A percentile compares a stretch with the other conserved stretches of the same genome.
Evolutionary conservation across 2,888 invertebrate species (phyloP).

Genomic region (Drosophila anomelani): DNA sequence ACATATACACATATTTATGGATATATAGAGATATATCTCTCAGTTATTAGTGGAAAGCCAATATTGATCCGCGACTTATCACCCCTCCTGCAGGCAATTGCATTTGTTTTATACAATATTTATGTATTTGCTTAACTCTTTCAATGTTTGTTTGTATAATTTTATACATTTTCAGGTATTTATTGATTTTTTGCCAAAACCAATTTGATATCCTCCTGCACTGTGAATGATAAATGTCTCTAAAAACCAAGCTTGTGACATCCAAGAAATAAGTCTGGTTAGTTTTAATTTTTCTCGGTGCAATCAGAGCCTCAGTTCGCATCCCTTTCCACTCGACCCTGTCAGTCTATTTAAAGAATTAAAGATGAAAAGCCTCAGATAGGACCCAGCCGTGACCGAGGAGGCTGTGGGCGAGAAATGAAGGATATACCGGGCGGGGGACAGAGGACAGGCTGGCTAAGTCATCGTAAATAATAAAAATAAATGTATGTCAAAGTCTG

Average conservation of each 20-base stretch:
- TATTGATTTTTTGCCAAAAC: background rate
- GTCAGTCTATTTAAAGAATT: constrained; percentile 79
- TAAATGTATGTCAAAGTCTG: constrained; percentile 80
- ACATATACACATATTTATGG: background rate
- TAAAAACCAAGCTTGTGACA: background rate
- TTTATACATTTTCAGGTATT: background rate
- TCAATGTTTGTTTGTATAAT: too few species aligned
- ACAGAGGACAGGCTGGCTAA: constrained; percentile 54
- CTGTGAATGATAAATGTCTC: background rate
- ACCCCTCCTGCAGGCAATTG: background rate
- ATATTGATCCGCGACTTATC: background rate
- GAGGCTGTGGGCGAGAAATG: constrained; percentile 9
- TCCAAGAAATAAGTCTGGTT: background rate
- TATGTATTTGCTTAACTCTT: background rate
- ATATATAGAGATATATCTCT: background rate
- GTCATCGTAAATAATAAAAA: constrained; percentile 81
- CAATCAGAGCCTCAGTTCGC: constrained; percentile 22
- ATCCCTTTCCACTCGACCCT: constrained; percentile 31
- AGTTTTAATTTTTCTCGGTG: constrained; percentile 10
- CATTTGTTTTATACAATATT: background rate
- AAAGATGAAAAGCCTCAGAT: constrained; percentile 73
- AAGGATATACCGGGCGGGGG: background rate
- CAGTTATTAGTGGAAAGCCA: constrained; percentile 8
- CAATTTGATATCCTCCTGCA: constrained; percentile 1
- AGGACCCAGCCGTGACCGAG: constrained; percentile 46